These are phyloP conservation scores for Squalus acanthias DNA, from an alignment of 2,797 vertebrate species.

Conservation along the genomic window DNA sequence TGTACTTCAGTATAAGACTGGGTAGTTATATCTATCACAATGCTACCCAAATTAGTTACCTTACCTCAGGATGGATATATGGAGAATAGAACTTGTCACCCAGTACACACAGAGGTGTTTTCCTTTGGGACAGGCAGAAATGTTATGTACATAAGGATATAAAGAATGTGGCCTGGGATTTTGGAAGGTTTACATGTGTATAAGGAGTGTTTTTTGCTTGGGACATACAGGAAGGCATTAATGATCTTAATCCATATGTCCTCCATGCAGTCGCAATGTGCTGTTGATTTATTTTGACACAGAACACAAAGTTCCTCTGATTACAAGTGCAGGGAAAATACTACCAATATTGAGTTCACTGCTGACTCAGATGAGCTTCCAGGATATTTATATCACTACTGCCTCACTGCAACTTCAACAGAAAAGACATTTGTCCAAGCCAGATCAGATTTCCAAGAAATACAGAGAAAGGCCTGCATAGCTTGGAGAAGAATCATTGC, in stretches of 20 bases:
- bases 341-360: not conserved
- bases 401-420: not conserved
- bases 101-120: not conserved
- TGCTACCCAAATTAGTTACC: not conserved
- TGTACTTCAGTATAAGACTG: too few species aligned
- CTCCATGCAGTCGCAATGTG: not conserved
- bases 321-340: not conserved
- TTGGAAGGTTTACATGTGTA: not conserved
- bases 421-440: not conserved
- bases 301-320: not conserved
- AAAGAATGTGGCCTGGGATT: not conserved
- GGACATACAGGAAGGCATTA: not conserved
- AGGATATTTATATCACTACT: not conserved
- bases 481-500: not conserved
- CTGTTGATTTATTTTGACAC: not conserved
- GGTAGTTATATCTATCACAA: not conserved
- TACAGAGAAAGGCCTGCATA: not conserved
- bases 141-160: not conserved
- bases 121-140: not conserved
- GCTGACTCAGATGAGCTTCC: too few species aligned
- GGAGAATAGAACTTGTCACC: not conserved
- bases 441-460: not conserved
- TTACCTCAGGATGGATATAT: not conserved
- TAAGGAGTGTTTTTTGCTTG: not conserved
- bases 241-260: not conserved